Conservation (phyloP, 2,888 invertebrate species). For the Brachyopa scutellaris region DNA sequence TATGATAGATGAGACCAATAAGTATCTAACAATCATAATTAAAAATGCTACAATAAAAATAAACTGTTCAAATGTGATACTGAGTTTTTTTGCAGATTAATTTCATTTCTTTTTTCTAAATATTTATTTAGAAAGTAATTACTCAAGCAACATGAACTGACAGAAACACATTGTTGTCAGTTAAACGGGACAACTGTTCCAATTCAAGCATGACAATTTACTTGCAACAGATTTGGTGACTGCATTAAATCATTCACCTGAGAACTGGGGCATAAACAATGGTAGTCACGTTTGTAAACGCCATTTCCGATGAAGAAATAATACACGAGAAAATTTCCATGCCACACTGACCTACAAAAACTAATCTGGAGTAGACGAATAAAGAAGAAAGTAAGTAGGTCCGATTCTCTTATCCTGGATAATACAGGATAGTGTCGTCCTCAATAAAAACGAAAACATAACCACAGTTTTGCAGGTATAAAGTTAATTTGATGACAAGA, state of each 20-base stretch:
- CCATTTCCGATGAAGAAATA: slow-evolving; percentile 46
- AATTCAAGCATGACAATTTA: slow-evolving; percentile 17
- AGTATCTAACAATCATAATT: no score
- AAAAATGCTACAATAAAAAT: no score
- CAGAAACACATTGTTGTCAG: slow-evolving; percentile 42
- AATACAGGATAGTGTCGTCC: slow-evolving; percentile 9
- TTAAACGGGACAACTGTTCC: slow-evolving; percentile 27
- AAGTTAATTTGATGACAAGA: no score
- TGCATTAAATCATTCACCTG: slow-evolving; percentile 54
- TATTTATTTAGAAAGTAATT: no score
- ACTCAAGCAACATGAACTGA: slow-evolving; percentile 15
- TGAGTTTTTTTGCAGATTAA: no score
- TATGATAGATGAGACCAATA: no score
- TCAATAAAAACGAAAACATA: no score
- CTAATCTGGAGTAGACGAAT: not conserved
- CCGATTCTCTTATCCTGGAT: slow-evolving; percentile 24
- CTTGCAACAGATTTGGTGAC: slow-evolving; percentile 36
- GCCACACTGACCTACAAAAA: slow-evolving; percentile 20
- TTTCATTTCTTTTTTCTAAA: no score
- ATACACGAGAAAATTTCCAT: slow-evolving; percentile 38
- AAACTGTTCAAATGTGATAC: no score
- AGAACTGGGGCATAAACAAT: slow-evolving; percentile 57
- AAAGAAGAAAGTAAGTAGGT: slow-evolving; percentile 32
- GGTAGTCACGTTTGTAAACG: slow-evolving; percentile 35
- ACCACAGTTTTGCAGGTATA: no score